Evolutionary conservation across 2,113 vertebrate genomes (phyloP).

Genomic region (Condylura cristata): DNA sequence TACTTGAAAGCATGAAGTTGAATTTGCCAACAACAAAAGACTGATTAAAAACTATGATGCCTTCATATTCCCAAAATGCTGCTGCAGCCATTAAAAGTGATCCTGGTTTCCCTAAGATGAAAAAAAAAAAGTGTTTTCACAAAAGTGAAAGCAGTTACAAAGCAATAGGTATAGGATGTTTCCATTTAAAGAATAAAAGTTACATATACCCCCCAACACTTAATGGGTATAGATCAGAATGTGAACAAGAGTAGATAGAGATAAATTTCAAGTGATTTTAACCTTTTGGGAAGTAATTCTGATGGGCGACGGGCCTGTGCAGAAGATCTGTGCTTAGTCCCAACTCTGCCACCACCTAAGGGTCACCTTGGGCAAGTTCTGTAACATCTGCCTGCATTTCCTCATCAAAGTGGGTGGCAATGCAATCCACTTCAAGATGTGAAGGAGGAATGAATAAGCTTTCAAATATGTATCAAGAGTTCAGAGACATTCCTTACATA

Average conservation of each 20-base stretch:
- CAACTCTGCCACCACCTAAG: neutral
- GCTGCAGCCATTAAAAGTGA: constrained; percentile 25
- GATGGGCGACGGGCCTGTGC: neutral
- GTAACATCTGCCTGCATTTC: neutral
- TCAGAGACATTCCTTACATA: neutral
- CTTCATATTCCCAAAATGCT: neutral
- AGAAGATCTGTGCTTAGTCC: neutral
- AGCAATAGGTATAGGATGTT: neutral
- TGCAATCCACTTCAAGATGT: neutral
- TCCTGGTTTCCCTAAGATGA: neutral
- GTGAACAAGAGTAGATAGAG: neutral
- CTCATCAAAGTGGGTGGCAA: neutral
- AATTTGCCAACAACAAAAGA: neutral
- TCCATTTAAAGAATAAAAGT: neutral
- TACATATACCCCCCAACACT: neutral
- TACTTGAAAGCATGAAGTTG: neutral
- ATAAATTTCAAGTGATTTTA: neutral
- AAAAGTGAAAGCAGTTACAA: constrained; percentile 12
- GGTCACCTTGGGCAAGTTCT: neutral
- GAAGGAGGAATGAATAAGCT: neutral
- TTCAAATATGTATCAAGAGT: neutral
- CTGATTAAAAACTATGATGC: neutral
- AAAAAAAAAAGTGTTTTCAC: neutral
- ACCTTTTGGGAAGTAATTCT: neutral
- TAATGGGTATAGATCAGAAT: neutral